Conservation (phyloP, 2,113 vertebrate genomes). For the Neolamprologus devosi region DNA sequence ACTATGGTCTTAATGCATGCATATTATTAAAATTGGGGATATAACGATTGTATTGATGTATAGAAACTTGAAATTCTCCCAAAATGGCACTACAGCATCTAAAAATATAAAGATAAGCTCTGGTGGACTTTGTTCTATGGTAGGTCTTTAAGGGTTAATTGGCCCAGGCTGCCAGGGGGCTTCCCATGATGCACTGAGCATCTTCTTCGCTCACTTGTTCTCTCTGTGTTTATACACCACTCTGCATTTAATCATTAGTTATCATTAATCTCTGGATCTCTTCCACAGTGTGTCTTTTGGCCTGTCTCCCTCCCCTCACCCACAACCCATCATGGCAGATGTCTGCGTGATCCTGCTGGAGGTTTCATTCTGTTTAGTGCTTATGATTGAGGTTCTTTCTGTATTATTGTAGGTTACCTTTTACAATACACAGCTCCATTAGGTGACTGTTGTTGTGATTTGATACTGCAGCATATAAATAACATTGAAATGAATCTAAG, state of each 20-base stretch:
- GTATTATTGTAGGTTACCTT: neutral
- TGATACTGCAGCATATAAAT: neutral
- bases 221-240: neutral
- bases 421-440: neutral
- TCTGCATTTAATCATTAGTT: neutral
- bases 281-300: neutral
- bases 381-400: neutral
- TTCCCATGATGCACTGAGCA: neutral
- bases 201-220: neutral
- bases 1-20: neutral
- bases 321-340: neutral
- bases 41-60: neutral
- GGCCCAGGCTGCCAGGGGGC: neutral
- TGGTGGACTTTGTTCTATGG: neutral
- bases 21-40: neutral
- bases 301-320: neutral
- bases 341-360: neutral
- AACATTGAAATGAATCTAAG: neutral
- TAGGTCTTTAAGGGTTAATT: neutral
- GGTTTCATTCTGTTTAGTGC: neutral
- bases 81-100: rapidly evolving
- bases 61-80: neutral
- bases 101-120: neutral
- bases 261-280: neutral
- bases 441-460: neutral